A percentile compares a stretch with the other conserved stretches of the same genome.
These are phyloP conservation scores for Phyto melanocephala DNA, from an alignment of 2,888 invertebrate species.

Conservation along the genomic window DNA sequence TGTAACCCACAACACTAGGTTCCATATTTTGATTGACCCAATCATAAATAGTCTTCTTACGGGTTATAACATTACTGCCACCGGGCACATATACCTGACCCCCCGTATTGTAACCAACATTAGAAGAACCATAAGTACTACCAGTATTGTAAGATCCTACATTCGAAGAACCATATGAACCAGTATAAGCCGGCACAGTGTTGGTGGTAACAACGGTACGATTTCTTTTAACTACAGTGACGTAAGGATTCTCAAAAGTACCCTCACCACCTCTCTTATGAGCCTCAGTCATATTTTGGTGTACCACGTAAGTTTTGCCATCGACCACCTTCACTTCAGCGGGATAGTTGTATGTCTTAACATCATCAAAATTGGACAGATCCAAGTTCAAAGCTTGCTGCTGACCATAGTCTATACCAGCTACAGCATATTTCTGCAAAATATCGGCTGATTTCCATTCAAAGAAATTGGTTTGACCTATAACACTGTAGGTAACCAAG, in stretches of 20 bases:
- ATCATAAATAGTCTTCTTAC: constrained; percentile 71
- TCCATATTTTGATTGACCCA: constrained; percentile 73
- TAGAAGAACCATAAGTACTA: constrained; percentile 46
- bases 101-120: constrained; percentile 39
- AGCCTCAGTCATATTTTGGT: constrained; percentile 75
- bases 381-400: constrained; percentile 71
- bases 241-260: constrained; percentile 65
- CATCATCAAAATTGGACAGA: constrained; percentile 73
- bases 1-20: constrained; percentile 73
- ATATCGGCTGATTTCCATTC: constrained; percentile 74
- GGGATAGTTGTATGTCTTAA: constrained; percentile 75
- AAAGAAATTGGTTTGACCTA: constrained; percentile 76
- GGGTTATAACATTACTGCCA: constrained; percentile 61
- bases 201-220: constrained; percentile 69
- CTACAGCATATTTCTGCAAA: constrained; percentile 67
- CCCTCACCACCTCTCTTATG: constrained; percentile 65
- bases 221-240: constrained; percentile 68
- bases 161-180: constrained; percentile 44
- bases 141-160: constrained; percentile 40
- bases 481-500: constrained; percentile 69
- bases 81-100: constrained; percentile 37
- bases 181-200: constrained; percentile 59
- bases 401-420: constrained; percentile 64
- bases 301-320: constrained; percentile 76
- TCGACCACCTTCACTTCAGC: constrained; percentile 75